These are phyloP conservation scores for Zaprionus camerounensis DNA, from an alignment of 1,140 invertebrate genomes.

Conservation along the genomic window DNA sequence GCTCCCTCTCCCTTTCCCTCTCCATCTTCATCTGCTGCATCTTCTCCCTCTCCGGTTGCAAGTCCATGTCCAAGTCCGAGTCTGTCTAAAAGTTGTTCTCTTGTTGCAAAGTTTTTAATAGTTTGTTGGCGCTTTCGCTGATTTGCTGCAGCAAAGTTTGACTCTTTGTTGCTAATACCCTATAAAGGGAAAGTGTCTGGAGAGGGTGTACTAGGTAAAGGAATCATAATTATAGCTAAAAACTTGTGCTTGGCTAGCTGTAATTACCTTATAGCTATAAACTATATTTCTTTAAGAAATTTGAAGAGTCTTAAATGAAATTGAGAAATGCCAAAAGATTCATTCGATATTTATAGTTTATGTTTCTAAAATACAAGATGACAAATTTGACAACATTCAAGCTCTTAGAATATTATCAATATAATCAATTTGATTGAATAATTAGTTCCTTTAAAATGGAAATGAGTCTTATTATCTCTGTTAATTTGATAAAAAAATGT, in stretches of 20 bases:
- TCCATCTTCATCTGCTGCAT: background rate
- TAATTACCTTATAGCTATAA: too few relatives aligned
- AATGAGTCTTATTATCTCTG: too few relatives aligned
- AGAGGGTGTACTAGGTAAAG: background rate
- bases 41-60: conserved; percentile 6
- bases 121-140: conserved; percentile 81
- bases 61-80: conserved; percentile 50
- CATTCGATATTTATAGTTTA: too few relatives aligned
- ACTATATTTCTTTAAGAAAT: too few relatives aligned
- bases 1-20: background rate
- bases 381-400: too few relatives aligned
- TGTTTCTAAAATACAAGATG: too few relatives aligned
- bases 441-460: too few relatives aligned
- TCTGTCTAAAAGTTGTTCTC: conserved; percentile 70
- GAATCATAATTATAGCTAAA: background rate
- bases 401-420: too few relatives aligned
- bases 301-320: too few relatives aligned
- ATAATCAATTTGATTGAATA: too few relatives aligned
- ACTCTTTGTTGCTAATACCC: conserved; percentile 33
- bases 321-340: too few relatives aligned
- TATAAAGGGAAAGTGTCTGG: background rate
- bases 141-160: conserved; percentile 74
- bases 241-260: background rate
- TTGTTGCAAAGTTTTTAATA: conserved; percentile 81
- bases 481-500: too few relatives aligned